Evolutionary conservation across 1,140 invertebrate species (phyloP), one percentile per base, ranked within the genome.

Genomic region (Ridgeia piscesae): DNA sequence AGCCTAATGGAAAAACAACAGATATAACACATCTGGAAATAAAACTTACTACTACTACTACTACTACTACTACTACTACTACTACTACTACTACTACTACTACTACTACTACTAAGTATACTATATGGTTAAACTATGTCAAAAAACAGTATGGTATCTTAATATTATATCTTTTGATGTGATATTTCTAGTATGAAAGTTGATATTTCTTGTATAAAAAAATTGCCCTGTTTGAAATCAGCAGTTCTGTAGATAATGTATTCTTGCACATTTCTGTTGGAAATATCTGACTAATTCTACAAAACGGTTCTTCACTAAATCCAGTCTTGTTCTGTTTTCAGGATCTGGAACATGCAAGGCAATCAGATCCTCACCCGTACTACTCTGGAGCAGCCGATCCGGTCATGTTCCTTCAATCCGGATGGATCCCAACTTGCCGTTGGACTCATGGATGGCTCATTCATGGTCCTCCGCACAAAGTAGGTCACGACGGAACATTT

Each of bases 371-470:
- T 96, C 27, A 95, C 95, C 17, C 95, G 95, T 88, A 94, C 94
- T 88, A 94, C 94, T 58, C 48, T 96, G 48, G 95, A 96, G 27
- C 94, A 95, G 42, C 95, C 95, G 91, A 95, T 96, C 33, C 93
- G 96, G 11, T 95, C 95, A 9, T 96, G 95, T 94, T 94, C 94
- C 21, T 96, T 96, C 94, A 95, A 95, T 93, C 92, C 92, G 48
- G 95, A 96, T 92, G 95, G 95, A 35, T 94, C 94, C 50, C 94
- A 95, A 42, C 92, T 96, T 33, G 96, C 95, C 91, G 94, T 95
- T 77, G 96, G 96, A 11, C 93, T 96, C 34, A 94, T 94, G 91
- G 95, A 96, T 94, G 96, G 96, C 6, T 95, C 95, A 9, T 95
- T 96, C 92, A 94, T 94, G 92, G 94, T 96, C 14, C 92, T 96